These are phyloP conservation scores for Ophioderma brevispina DNA, from an alignment of 35 echinoderm and acorn worm genomes.

Conservation along the genomic window DNA sequence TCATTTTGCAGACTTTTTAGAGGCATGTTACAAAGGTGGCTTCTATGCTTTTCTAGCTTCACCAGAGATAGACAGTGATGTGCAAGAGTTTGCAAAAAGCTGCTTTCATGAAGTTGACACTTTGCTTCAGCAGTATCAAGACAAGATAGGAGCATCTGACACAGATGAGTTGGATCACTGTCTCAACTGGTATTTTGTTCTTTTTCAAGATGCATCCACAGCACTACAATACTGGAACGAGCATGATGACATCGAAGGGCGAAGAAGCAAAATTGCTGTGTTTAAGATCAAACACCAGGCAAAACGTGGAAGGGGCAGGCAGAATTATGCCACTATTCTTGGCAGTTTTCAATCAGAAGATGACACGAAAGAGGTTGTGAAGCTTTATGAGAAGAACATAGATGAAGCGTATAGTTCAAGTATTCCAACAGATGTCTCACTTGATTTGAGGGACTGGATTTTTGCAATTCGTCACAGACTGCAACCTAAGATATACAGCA, in stretches of 20 bases:
- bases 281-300: not conserved
- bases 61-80: not conserved
- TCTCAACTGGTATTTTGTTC: not conserved
- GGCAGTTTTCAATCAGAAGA: not conserved
- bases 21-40: conserved; percentile 1
- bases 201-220: conserved; percentile 3
- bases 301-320: not conserved
- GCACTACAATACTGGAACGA: conserved; percentile 22
- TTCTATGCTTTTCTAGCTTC: conserved; percentile 1
- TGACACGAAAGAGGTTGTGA: not conserved
- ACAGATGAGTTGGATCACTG: conserved; percentile 3
- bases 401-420: not conserved
- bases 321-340: not conserved
- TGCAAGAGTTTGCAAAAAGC: not conserved
- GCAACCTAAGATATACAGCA: conserved; percentile 2
- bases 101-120: not conserved
- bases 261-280: conserved; percentile 14
- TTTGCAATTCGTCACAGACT: conserved; percentile 8
- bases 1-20: conserved; percentile 17
- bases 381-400: conserved; percentile 12
- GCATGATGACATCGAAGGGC: not conserved
- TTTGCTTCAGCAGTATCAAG: not conserved
- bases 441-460: conserved; percentile 21
- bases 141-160: not conserved
- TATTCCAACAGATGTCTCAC: not conserved